Evolutionary conservation across 2,888 invertebrate species (phyloP), one percentile per base, ranked within the genome.

Genomic region (Belgica antarctica): DNA sequence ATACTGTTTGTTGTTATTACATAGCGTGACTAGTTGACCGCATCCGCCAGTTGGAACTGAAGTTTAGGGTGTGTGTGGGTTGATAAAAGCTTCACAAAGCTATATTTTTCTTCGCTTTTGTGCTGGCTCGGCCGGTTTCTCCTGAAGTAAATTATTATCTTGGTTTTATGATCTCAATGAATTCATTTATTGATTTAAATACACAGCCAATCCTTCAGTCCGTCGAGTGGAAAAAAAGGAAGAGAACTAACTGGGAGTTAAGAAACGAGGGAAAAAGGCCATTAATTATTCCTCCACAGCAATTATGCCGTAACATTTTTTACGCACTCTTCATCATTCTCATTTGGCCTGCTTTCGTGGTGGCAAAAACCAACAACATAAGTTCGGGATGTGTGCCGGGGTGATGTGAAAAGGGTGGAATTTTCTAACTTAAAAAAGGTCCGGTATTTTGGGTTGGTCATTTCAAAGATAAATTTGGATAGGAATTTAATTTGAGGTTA

Each of bases 1-100:
- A 68, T 68, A 68, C 57, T 68, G 68, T 68, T 68, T 68, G 68
- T 52, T 68, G 68, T 57, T 68, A 57, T 52, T 68, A 57, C 34
- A 68, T 68, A 68, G 68, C 68, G 68, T 68, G 68, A 68, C 68
- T 57, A 68, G 68, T 68, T 68, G 66, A 66, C 66, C 66, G 68
- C 34, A 68, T 68, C 68, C 57, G 68, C 41, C 41, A 3, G n/a
- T n/a, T n/a, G n/a, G 41, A 10, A 15, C 10, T 41, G 41, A 41
- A 41, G 41, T 41, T 41, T n/a, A n/a, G 41, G 41, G 41, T 41
- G 41, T 41, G 41, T 15, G 41, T 12, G n/a, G 41, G 3, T 41
- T 41, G 41, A 41, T 41, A 41, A 41, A 2, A 41, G 41, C 41
- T 41, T 10, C 31, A 4, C 41, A 15, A 41, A 15, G 41, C 10